Base-by-base conservation (phyloP, 2,888 invertebrate species). In the Adelognathus sp. region DNA sequence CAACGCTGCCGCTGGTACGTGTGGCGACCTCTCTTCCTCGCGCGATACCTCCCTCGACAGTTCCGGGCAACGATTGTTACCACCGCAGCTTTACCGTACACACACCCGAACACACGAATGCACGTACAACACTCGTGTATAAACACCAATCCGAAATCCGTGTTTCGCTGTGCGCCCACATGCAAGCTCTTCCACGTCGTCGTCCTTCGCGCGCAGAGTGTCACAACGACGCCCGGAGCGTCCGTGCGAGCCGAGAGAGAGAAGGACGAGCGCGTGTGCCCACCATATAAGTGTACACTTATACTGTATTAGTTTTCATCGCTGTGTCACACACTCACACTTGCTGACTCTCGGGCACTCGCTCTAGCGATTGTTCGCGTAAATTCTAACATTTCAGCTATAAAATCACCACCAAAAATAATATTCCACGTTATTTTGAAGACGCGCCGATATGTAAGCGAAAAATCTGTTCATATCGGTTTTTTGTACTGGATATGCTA, bases 141-240 rank as follows among this genome's bases (percentile, higher is more conserved):
- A 27, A 39, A 41, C 18, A 41, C 63, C 64, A 31, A n/a, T n/a
- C 31, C 14, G n/a, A 27, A 33, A 52, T 61, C 14, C 52, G 46
- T 60, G 33, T 46, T 16, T 36, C 58, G n/a, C n/a, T 24, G 44
- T 44, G 70, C 52, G 60, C 64, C 56, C 63, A 70, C 76, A 78
- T 69, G 70, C 78, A 76, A 31, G 21, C 78, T 81, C 81, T 76
- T 79, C 79, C 73, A 83, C 81, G 78, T 78, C 81, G 82, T 84
- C 85, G 84, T 87, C 88, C 88, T 90, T 90, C 89, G 89, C 89
- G 85, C 90, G 86, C 80, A 83, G 86, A 89, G 90, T 90, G 90
- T 90, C 85, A 86, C 84, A 87, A 85, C 87, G 87, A 89, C 88
- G 88, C 88, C 88, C 86, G 81, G 80, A 85, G 86, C 87, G 88